Evolutionary conservation across 2,888 invertebrate species (phyloP), one percentile per base, ranked within the genome.

Genomic region (Drosophila pegasa): DNA sequence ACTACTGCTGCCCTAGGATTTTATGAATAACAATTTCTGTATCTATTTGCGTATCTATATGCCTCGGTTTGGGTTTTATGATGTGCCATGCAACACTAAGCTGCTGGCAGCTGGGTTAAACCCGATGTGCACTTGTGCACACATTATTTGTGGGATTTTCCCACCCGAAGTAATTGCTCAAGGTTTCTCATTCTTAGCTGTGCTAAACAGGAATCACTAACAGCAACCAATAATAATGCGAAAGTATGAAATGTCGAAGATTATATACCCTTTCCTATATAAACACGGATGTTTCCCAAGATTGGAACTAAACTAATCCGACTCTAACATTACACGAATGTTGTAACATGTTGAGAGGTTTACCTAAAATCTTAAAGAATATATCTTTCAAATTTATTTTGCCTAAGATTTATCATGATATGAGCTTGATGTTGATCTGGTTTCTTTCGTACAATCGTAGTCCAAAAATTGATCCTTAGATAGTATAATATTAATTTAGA

Each of bases 61-160:
- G n/a, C 33, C 22, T n/a, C 22, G 33, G 27, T 37, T 38, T 31
- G 31, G 38, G 37, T 47, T 70, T 55, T 37, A 37, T n/a, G 62
- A 29, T 35, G 3, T 22, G 33, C 25, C 27, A 10, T 35, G 29
- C 29, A n/a, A 12, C 54, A 31, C 52, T 75, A 68, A 64, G 64
- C 48, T 45, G 43, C 48, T 33, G 27, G 10, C 27, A 45, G 45
- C 45, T 27, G 51, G 65, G 71, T 61, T 75, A 61, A 66, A 55
- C 68, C 88, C 75, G 40, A 52, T 22, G 51, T 48, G 63, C 89
- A 83, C 88, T 85, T 89, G 89, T 85, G 69, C 29, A 3, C 8
- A 27, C 35, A 22, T 37, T 51, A 62, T 43, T 47, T 48, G 57
- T 20, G 70, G 87, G 81, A 33, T 71, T 80, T 69, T 56, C 87